Evolutionary conservation across 2,797 vertebrate genomes (phyloP).

Genomic region (Trachurus trachurus): DNA sequence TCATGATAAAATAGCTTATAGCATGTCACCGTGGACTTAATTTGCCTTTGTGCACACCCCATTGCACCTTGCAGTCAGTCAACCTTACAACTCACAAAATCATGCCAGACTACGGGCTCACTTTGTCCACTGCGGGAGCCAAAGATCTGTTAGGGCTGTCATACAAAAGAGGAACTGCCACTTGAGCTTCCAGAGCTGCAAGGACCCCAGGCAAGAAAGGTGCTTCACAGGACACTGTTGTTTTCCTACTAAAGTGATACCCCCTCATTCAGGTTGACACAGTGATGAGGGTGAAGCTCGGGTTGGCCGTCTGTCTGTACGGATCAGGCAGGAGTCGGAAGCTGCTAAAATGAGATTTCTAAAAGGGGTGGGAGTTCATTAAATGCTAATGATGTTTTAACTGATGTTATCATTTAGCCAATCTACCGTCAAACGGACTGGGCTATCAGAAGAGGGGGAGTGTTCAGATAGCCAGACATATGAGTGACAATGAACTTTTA

Average conservation of each 20-base stretch:
- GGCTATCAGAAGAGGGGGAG: no score
- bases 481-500: no score
- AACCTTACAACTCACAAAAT: not conserved
- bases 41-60: not conserved
- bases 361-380: not conserved
- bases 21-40: not conserved
- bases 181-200: not conserved
- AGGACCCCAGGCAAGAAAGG: no score
- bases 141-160: conserved; percentile 8
- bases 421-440: not conserved
- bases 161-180: conserved; percentile 20
- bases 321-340: not conserved
- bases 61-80: not conserved
- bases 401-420: not conserved
- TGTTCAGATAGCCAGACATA: no score
- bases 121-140: conserved; percentile 15
- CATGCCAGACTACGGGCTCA: not conserved
- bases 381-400: not conserved
- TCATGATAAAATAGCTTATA: not conserved
- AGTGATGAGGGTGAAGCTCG: not conserved
- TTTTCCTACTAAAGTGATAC: not conserved
- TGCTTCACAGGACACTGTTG: not conserved
- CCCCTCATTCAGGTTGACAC: not conserved
- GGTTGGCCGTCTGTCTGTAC: not conserved
- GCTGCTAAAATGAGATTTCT: not conserved